Base-by-base conservation (phyloP, 2,113 vertebrate species). In the Nestor notabilis region DNA sequence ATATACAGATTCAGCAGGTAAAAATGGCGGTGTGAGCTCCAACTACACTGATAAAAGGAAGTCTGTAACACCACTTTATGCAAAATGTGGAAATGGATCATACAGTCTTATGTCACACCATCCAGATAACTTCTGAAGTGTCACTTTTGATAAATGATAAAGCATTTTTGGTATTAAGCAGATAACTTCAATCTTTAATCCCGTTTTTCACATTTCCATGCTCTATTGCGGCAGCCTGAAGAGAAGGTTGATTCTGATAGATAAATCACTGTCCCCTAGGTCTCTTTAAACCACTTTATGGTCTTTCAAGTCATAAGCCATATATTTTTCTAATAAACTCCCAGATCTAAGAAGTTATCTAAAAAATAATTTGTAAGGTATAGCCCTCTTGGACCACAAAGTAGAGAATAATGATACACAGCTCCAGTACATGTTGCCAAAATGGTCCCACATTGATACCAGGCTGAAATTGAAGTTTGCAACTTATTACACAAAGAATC, bases 271-370 rank as follows among this genome's bases (percentile, higher is more conserved):
- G 88, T 92, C 93, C 93, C 90, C 77, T 55, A 93, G 92, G 91
- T 72, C 80, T 95, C 88, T 88, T 96, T 93, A 96, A 97, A 88
- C 75, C 58, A 49, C 79, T 96, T 96, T 93, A 95, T 93, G 66
- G 82, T 77, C 63, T 94, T 96, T 86, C 76, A 83, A 94, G 85
- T 64, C 61, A 55, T 90, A 94, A 95, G 82, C 82, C 71, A 37
- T 96, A 75, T 93, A 84, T 95, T 96, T 94, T 96, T 93, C 86
- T 90, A 92, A 92, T 96, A 95, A 93, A 96, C 82, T 94, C 82
- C 53, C 70, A 74, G 41, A 27, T 88, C 64, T 96, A 96, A 90
- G 58, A 83, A 92, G 78, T 92, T 93, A 63, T 50, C 75, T 90
- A 70, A 69, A 93, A 97, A 88, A 94, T 88, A 94, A 86, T 96